Base-by-base conservation (phyloP, 92 coral and sea anemone species). In the Meandrina meandrites region DNA sequence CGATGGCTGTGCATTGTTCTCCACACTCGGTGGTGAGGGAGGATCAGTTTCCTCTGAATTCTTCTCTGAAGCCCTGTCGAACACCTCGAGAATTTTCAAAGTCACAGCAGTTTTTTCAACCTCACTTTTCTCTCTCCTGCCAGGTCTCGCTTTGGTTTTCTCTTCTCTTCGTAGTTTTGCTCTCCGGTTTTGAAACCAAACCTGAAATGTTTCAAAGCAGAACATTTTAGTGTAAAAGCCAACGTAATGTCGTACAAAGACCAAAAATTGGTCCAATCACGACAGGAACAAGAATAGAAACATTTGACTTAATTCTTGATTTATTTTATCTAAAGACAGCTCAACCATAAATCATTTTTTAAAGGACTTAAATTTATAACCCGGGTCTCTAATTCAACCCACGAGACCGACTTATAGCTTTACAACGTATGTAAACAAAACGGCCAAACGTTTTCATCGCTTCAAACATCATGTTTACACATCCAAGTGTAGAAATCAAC, bases 111-210 rank as follows among this genome's bases (percentile, higher is more conserved):
- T 86, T 76, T 94, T 95, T 71, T 91, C 95, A 1, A 97, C 90
- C 76, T 97, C 96, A 84, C 93, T 89, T 79, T 95, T 96, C 84
- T 91, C 94, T 81, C 99, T 86, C 74, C 98, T 83, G 57, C 98
- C 99, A 5, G 98, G 99, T 19, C 94, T 89, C 15, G 99, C 96
- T 50, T 91, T 94, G 30, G 96, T 95, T 60, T 97, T 97, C 36
- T 96, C 99, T 48, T 97, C 98, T 79, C 99, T 81, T 81, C 99
- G 83, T 90, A 91, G 89, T 82, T 95, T 93, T 21, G 99, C 98
- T 56, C 99, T 86, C 81, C 99, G 83, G 90, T 97, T 97, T 81
- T 95, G 99, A 84, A 97, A 97, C 99, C 99, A 97, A 40, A 97
- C 99, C 99, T 97, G 78, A 31, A 71, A 86, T 21, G 0, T 21